Evolutionary conservation across 2,113 vertebrate species (phyloP).

Genomic region (Scalopus aquaticus): DNA sequence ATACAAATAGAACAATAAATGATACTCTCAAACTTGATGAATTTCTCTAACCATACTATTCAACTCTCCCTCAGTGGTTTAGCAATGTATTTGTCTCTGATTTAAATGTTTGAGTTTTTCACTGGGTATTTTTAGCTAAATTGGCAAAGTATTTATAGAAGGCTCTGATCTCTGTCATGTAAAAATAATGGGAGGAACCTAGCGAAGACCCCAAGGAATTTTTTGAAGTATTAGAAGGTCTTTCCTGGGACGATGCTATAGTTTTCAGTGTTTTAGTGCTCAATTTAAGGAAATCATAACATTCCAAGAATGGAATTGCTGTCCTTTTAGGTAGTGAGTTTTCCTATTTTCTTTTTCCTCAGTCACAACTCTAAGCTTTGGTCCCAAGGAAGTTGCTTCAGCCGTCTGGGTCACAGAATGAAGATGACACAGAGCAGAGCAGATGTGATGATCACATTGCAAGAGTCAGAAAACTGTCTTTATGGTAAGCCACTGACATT

Average conservation of each 20-base stretch:
- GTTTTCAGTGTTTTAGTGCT: no score
- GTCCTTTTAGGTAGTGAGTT: no score
- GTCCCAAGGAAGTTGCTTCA: neutral
- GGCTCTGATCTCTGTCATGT: neutral
- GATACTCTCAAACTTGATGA: neutral
- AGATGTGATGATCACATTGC: neutral
- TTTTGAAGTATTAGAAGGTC: neutral
- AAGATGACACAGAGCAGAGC: neutral
- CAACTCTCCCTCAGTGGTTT: neutral
- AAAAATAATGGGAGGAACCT: neutral
- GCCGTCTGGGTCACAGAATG: neutral
- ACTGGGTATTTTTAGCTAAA: neutral
- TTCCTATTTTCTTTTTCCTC: neutral
- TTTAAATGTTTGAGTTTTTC: neutral
- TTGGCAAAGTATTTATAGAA: neutral
- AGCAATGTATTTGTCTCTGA: neutral
- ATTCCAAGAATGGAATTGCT: no score
- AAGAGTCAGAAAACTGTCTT: neutral
- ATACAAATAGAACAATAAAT: constrained; percentile 19
- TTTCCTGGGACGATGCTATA: neutral
- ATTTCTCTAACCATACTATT: neutral
- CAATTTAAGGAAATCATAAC: no score
- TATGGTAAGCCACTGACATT: neutral
- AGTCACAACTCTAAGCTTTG: neutral
- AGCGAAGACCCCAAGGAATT: neutral